Evolutionary conservation across 2,113 vertebrate genomes (phyloP), one percentile per base, ranked within the genome.

Genomic region (Carettochelys insculpta): DNA sequence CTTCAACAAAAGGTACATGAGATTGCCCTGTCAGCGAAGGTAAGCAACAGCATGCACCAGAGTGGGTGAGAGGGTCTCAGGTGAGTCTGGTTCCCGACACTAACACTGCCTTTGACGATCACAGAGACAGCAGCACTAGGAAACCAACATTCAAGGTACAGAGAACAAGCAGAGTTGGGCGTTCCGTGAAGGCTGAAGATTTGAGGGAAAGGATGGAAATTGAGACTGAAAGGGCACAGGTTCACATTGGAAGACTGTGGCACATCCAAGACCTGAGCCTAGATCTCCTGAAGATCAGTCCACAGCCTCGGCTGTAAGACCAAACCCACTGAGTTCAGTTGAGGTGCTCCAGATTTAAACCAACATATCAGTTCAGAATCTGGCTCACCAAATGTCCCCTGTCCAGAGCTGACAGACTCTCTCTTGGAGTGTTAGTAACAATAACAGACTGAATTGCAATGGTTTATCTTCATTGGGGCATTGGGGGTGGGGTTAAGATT

Each of bases 261-360:
- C 68, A 71, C 22, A 71, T n/a, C 9, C 38, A 71, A 61, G 58
- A 61, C 58, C 38, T 41, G 68, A 73, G 2, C 17, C 12, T 50
- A 52, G 6, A 73, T 45, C 29, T 79, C 58, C n/a, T 51, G 80
- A 91, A 73, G 17, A 34, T 50, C 51, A 29, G 45, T 7, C 9
- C 0, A 0, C 4, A 11, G n/a, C n/a, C 22, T 56, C 34, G 56
- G 19, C n/a, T 38, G 22, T 27, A 89, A 52, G 4, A n/a, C 17
- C 41, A 11, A 47, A 22, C 3, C 52, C 17, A 38, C 16, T 85
- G 48, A 19, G n/a, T 25, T 20, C 11, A 38, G 8, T 6, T 17
- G 50, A 27, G 12, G 29, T 1, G 14, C 3, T 47, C 27, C 3
- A 38, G 31, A 47, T 20, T 3, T 22, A 11, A 20, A 61, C 24